phyloP scores from a whole-genome alignment of 35 echinoderm and acorn worm genomes.

The Hemicentrotus pulcherrimus region DNA sequence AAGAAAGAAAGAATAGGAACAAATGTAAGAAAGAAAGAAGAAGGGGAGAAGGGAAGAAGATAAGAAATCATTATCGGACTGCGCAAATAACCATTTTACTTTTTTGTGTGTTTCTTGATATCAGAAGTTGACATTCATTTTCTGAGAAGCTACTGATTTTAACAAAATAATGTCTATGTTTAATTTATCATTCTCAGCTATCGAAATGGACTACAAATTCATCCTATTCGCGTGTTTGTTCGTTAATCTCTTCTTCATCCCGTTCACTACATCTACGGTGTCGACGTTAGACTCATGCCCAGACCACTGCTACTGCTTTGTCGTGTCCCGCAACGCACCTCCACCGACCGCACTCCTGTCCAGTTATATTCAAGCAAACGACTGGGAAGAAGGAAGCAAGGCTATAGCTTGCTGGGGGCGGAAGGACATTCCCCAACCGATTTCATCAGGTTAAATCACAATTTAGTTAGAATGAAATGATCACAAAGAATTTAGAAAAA shows the following conservation, averaged over 20 bases:
- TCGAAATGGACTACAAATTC: not conserved
- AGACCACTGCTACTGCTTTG: constrained; percentile 45
- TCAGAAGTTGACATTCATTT: too few relatives aligned
- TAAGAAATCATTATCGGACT: too few relatives aligned
- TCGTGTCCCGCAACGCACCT: constrained; percentile 13
- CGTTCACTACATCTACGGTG: not conserved
- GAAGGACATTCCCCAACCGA: not conserved
- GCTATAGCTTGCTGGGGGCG: constrained; percentile 42
- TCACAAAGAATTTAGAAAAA: too few relatives aligned
- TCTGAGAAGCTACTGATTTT: too few relatives aligned
- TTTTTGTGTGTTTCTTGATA: too few relatives aligned
- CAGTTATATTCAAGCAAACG: constrained; percentile 41
- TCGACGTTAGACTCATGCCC: constrained; percentile 35
- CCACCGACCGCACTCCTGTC: constrained; percentile 15
- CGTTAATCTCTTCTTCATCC: not conserved
- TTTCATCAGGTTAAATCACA: not conserved
- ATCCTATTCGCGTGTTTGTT: not conserved
- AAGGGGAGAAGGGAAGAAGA: too few relatives aligned
- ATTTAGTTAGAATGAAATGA: too few relatives aligned
- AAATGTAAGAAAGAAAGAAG: too few relatives aligned
- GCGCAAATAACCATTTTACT: too few relatives aligned
- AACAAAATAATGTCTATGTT: not conserved
- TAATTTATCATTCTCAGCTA: not conserved
- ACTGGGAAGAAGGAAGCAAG: constrained; percentile 30
- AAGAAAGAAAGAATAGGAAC: too few relatives aligned